Conservation (phyloP, 2,113 vertebrate species). For the Proteles cristata region DNA sequence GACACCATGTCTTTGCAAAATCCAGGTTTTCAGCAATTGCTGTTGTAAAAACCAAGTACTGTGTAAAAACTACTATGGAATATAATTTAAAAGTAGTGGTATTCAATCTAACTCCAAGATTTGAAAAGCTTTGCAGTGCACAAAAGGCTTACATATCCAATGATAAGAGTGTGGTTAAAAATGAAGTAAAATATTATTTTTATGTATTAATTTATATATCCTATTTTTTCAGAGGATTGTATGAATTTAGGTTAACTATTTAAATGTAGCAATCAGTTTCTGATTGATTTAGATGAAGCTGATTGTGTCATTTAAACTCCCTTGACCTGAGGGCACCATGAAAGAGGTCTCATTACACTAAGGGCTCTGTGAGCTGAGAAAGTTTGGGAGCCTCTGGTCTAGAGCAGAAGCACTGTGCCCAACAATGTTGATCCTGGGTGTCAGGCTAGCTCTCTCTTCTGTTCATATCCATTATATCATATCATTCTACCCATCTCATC, state of each 20-base stretch:
- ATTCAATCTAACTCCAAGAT: background rate
- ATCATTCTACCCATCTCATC: no score
- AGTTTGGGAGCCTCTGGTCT: background rate
- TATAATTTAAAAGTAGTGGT: background rate
- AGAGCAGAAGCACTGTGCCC: no score
- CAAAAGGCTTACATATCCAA: background rate
- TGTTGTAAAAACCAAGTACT: background rate
- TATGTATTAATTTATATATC: background rate
- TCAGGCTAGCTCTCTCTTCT: background rate
- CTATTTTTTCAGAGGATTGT: background rate
- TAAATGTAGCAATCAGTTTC: background rate
- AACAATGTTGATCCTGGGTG: fast-evolving
- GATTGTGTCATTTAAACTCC: background rate
- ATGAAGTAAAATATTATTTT: background rate
- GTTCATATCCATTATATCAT: background rate
- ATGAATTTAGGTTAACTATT: background rate
- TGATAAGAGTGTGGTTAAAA: background rate
- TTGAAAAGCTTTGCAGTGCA: background rate
- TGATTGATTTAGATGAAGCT: background rate
- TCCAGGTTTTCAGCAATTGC: background rate
- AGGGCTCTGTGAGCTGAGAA: background rate
- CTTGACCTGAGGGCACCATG: background rate
- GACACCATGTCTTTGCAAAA: background rate
- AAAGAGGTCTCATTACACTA: background rate
- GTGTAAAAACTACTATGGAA: background rate